Percentiles rank a stretch among this genome's conserved stretches.
phyloP scores from a whole-genome alignment of 1,140 invertebrate genomes.

The Cardiocondyla obscurior region DNA sequence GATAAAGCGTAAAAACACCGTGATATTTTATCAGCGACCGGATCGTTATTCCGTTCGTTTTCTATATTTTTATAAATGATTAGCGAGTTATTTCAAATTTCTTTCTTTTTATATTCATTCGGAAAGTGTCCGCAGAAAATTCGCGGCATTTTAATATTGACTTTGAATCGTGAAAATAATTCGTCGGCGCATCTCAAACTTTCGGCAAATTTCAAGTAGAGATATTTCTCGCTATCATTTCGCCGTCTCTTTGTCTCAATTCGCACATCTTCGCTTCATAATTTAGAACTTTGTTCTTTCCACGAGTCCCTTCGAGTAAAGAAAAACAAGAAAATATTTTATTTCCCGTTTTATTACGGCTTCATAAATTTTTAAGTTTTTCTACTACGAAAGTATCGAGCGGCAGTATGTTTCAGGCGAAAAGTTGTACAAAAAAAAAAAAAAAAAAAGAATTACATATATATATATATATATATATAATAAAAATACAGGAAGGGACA shows the following conservation, averaged over 20 bases:
- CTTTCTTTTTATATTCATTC: background rate
- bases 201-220: background rate
- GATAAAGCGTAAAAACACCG: constrained; percentile 25
- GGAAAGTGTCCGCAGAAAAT: background rate
- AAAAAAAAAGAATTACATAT: too few relatives aligned
- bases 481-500: too few relatives aligned
- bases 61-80: constrained; percentile 1
- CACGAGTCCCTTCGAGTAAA: background rate
- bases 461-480: too few relatives aligned
- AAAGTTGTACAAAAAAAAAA: background rate
- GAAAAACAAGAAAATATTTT: background rate
- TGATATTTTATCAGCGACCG: background rate
- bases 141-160: background rate
- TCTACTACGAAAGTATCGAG: background rate
- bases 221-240: background rate
- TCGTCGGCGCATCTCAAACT: background rate
- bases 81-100: background rate
- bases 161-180: background rate
- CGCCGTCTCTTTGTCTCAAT: background rate
- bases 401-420: background rate
- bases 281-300: background rate
- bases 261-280: background rate
- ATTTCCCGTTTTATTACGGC: background rate
- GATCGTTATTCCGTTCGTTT: background rate
- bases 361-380: constrained; percentile 3